Evolutionary conservation across 2,888 invertebrate species (phyloP), one percentile per base, ranked within the genome.

Genomic region (Malthinus seriepunctatus): DNA sequence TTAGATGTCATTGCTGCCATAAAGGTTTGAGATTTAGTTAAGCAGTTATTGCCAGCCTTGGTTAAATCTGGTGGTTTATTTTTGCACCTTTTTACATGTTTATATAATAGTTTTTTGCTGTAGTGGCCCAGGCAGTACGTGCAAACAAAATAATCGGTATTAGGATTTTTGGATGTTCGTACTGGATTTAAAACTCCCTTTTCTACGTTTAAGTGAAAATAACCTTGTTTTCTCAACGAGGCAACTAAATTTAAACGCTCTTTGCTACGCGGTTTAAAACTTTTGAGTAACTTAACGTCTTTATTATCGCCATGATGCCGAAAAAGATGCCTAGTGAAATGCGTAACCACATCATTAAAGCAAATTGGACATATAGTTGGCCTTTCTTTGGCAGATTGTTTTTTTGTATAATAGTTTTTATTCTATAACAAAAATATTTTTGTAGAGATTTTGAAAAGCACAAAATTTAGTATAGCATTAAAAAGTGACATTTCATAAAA

Each of bases 121-220:
- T 56, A 61, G 35, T 56, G 47, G 10, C 60, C 60, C 2, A 61
- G 15, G 31, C 60, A 61, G 31, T 49, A 49, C 8, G 35, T 44
- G 34, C 56, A 63, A 23, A 54, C 44, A 52, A 63, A 52, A 49
- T 60, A 57, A 10, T 60, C 51, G n/a, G 45, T 32, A n/a, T 56
- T 34, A 8, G 51, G 12, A 31, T 49, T 42, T 31, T 47, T 52
- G 10, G 61, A 46, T 8, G 34, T 63, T 57, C 46, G 48, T 1
- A 63, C 57, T 12, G 60, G 60, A 32, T 54, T 37, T 38, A 56
- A 7, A 32, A 54, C 39, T 12, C 42, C 33, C 37, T 60, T 63
- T 51, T 63, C 60, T 1, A 8, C 49, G 1, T 57, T 53, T 14
- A 63, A 34, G 32, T 48, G 12, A 52, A 63, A 63, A 49, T 60